Evolutionary conservation across 2,113 vertebrate species (phyloP).

Genomic region (Actenoides lindsayi): DNA sequence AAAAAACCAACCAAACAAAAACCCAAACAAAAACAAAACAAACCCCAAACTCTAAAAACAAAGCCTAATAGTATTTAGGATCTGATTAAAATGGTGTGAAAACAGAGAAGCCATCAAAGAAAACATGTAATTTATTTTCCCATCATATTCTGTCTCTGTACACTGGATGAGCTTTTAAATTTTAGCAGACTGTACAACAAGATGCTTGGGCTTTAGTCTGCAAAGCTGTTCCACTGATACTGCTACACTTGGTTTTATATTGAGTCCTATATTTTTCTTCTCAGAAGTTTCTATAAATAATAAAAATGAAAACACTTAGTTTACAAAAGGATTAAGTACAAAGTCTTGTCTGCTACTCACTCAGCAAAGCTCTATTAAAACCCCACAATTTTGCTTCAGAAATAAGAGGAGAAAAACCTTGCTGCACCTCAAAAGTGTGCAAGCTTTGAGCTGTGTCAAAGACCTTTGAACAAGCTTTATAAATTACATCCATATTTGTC

Average conservation of each 20-base stretch:
- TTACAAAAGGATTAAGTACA: neutral
- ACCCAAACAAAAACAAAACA: no score
- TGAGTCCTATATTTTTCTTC: neutral
- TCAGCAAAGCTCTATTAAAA: conserved; percentile 28
- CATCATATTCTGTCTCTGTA: neutral
- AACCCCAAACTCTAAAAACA: neutral
- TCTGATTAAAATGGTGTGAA: neutral
- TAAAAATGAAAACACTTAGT: neutral
- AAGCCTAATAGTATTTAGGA: neutral
- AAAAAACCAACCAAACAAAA: no score
- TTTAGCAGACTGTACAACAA: conserved; percentile 13
- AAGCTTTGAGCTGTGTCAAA: conserved; percentile 67
- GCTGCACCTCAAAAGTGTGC: neutral
- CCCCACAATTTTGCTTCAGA: neutral
- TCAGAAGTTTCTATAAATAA: neutral
- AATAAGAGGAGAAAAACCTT: neutral
- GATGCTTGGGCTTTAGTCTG: neutral
- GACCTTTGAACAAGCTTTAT: conserved; percentile 73
- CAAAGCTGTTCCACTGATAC: neutral
- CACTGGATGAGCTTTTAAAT: neutral
- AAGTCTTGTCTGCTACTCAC: neutral
- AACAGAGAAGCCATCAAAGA: neutral
- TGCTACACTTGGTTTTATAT: neutral
- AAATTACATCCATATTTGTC: conserved; percentile 78
- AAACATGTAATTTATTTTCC: neutral